These are phyloP conservation scores for Acrocephalus arundinaceus DNA, from an alignment of 2,113 vertebrate species.

Conservation along the genomic window DNA sequence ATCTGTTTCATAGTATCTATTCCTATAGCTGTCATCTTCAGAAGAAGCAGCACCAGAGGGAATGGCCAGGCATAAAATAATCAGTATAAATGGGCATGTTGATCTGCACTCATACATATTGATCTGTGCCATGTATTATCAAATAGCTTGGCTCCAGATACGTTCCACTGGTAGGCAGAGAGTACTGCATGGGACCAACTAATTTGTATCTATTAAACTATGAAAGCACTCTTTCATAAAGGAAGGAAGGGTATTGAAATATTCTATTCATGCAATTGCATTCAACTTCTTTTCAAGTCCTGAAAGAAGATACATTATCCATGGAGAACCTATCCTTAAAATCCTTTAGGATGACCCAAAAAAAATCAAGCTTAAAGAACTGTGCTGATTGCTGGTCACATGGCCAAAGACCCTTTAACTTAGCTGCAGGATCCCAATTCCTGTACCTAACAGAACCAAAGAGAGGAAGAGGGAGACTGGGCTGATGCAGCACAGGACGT, in stretches of 20 bases:
- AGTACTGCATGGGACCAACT: neutral
- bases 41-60: neutral
- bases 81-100: rapidly evolving
- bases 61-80: neutral
- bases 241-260: neutral
- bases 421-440: neutral
- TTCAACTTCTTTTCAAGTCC: neutral
- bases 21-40: neutral
- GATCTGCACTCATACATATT: neutral
- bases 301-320: neutral
- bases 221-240: neutral
- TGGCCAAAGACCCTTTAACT: neutral
- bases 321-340: neutral
- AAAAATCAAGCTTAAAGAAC: neutral
- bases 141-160: neutral
- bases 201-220: neutral
- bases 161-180: neutral
- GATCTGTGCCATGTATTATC: neutral
- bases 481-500: neutral
- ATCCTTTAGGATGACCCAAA: neutral
- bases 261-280: neutral
- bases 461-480: rapidly evolving
- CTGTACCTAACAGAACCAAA: neutral
- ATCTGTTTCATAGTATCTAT: neutral
- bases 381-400: neutral